Evolutionary conservation across 2,113 vertebrate genomes (phyloP), one percentile per base, ranked within the genome.

Genomic region (Odocoileus hemionus): DNA sequence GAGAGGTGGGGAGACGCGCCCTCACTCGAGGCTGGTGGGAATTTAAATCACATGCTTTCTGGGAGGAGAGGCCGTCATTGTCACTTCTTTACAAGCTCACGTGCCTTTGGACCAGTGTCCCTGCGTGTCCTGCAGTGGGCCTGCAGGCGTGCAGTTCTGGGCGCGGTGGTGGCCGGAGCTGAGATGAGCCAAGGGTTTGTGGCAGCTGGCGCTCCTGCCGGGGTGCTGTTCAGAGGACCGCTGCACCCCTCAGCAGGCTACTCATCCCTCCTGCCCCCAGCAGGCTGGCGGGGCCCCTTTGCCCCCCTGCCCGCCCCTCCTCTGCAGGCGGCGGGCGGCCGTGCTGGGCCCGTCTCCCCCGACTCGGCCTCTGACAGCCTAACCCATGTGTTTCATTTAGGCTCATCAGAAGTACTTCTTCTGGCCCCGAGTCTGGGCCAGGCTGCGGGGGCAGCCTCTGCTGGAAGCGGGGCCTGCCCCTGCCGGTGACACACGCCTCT

Each of bases 111-210:
- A 47, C 14, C 4, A 2, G 74, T 1, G 0, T 45, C 70, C 39
- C 23, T 7, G 39, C 23, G 1, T 14, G 12, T 2, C 70, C 39
- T 4, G 39, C 39, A 26, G 74, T 8, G 11, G 21, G 21, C 70
- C 36, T 2, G 1, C 1, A 3, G 21, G 36, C 4, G 13, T 16
- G 74, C 1, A 12, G 74, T 76, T 14, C 39, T 45, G 6, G 39
- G 13, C 7, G 15, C 23, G 0, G 7, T 9, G 16, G 25, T 45
- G 74, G 74, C 43, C 0, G 2, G 13, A 28, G 26, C 74, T 1
- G 43, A 47, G 74, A 47, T 25, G 3, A 78, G 43, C 74, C 43
- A 17, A 8, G 43, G 3, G 7, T 5, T 15, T 28, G 25, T 2
- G 25, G 39, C 74, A 7, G 74, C 7, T 1, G 74, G 43, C 0